Percentiles rank a stretch among this genome's conserved stretches.
Evolutionary conservation across 2,888 invertebrate genomes (phyloP).

Genomic region (Chloroclystis v-ata): DNA sequence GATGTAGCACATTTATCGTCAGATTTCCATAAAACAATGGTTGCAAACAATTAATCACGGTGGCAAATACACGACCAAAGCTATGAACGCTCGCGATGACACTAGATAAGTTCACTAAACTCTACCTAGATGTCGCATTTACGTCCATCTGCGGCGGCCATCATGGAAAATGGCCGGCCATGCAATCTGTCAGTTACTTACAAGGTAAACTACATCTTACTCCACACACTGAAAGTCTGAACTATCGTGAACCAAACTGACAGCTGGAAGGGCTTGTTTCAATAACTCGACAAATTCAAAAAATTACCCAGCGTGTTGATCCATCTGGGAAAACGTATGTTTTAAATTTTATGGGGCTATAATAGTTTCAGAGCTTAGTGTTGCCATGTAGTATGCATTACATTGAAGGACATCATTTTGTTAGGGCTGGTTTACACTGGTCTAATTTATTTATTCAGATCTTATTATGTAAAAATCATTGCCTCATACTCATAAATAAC

Average conservation of each 20-base stretch:
- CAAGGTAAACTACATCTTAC: slow-evolving; percentile 38
- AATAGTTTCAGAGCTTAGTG: slow-evolving; percentile 1
- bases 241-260: slow-evolving; percentile 24
- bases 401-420: no score
- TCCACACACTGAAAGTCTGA: rapidly evolving
- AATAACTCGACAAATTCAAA: slow-evolving; percentile 54
- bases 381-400: neutral
- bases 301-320: slow-evolving; percentile 32
- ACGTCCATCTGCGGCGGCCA: slow-evolving; percentile 52
- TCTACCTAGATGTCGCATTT: slow-evolving; percentile 63
- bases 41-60: slow-evolving; percentile 55
- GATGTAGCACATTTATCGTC: slow-evolving; percentile 51
- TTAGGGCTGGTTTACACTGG: no score
- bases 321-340: neutral
- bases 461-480: no score
- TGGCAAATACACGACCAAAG: slow-evolving; percentile 46
- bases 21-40: slow-evolving; percentile 64
- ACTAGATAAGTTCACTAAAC: slow-evolving; percentile 61
- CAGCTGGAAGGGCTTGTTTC: slow-evolving; percentile 48
- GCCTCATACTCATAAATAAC: no score
- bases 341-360: slow-evolving; percentile 10
- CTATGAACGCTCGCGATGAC: slow-evolving; percentile 63
- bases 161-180: slow-evolving; percentile 70
- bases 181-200: slow-evolving; percentile 51
- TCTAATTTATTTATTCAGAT: no score